phyloP scores from a whole-genome alignment of 2,888 invertebrate genomes.

The Drosophila emarginata region DNA sequence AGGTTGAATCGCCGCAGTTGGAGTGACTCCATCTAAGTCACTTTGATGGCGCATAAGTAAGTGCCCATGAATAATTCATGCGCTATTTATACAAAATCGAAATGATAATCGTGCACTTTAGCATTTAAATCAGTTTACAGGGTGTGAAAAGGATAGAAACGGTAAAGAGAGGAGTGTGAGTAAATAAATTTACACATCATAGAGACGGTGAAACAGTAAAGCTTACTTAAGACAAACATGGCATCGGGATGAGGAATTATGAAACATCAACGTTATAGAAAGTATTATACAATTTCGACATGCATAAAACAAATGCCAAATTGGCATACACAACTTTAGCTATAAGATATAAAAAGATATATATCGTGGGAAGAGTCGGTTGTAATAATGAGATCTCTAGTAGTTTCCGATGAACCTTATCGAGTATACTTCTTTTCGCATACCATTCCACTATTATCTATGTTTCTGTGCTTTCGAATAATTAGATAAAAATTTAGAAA shows the following conservation, averaged over 20 bases:
- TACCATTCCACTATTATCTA: no score
- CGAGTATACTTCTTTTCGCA: no score
- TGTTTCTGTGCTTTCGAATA: no score
- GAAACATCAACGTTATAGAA: neutral
- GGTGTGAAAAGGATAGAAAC: conserved; percentile 18
- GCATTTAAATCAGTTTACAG: conserved; percentile 69
- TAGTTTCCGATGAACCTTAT: no score
- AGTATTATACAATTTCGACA: neutral
- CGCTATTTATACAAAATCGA: conserved; percentile 74
- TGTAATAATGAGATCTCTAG: no score
- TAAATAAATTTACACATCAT: conserved; percentile 61
- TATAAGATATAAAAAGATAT: no score
- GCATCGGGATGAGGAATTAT: neutral
- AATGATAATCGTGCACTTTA: conserved; percentile 76
- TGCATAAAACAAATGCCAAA: neutral
- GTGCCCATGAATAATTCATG: conserved; percentile 71
- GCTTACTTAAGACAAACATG: neutral
- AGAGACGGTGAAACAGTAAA: conserved; percentile 10
- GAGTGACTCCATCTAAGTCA: conserved; percentile 59
- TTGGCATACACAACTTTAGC: no score
- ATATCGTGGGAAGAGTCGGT: no score
- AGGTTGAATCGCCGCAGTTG: conserved; percentile 3
- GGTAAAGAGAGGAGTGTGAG: neutral
- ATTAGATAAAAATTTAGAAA: no score
- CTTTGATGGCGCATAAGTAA: conserved; percentile 76